Percentiles rank a stretch among this genome's conserved stretches.
Conservation (phyloP, 2,797 vertebrate genomes). For the Mus caroli region DNA sequence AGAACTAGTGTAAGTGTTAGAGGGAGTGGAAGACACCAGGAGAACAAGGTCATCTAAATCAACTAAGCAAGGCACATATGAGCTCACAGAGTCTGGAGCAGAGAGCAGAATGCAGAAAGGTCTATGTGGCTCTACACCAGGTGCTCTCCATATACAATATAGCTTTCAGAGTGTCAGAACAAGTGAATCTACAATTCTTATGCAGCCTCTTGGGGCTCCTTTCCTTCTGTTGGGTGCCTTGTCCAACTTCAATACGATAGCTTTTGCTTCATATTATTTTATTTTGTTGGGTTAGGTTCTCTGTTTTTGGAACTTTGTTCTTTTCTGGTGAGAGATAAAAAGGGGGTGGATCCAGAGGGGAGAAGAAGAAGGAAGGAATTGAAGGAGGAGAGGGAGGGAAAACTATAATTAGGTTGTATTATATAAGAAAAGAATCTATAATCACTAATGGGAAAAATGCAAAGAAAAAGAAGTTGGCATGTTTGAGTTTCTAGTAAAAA, state of each 20-base stretch:
- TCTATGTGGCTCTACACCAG: neutral
- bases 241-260: neutral
- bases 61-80: neutral
- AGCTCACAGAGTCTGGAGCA: neutral
- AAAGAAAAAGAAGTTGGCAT: neutral
- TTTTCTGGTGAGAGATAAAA: neutral
- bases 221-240: neutral
- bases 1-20: neutral
- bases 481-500: constrained; percentile 8
- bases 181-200: neutral
- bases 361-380: no score
- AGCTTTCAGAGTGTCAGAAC: neutral
- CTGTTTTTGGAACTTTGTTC: neutral
- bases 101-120: neutral
- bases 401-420: neutral
- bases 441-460: neutral
- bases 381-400: neutral
- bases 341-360: neutral
- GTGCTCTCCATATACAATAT: neutral
- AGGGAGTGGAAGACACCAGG: neutral
- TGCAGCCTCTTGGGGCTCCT: no score
- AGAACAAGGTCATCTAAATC: neutral
- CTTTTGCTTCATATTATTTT: neutral
- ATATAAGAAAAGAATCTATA: neutral
- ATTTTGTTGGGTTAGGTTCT: neutral